These are phyloP conservation scores for Seira ritae DNA, from an alignment of 2,888 invertebrate species.

Conservation along the genomic window DNA sequence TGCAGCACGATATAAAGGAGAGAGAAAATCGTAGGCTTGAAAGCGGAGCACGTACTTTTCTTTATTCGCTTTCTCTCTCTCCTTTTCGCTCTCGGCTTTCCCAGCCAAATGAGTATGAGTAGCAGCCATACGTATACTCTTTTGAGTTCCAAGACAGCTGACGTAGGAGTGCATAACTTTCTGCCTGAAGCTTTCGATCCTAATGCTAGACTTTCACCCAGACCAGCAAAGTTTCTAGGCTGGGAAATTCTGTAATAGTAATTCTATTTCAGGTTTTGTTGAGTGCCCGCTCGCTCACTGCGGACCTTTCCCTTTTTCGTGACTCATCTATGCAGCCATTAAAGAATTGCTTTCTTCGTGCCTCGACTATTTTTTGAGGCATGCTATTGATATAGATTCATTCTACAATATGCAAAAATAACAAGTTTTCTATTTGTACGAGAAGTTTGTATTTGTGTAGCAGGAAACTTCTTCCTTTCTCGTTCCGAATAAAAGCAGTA, in stretches of 20 bases:
- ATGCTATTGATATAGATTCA: no score
- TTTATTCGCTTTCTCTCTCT: no score
- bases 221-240: not conserved
- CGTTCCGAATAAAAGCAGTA: no score
- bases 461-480: no score
- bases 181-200: not conserved
- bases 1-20: no score
- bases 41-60: not conserved
- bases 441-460: no score
- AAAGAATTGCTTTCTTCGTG: not conserved
- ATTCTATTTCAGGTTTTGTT: not conserved
- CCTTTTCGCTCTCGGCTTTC: not conserved
- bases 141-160: not conserved
- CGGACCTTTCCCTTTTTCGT: not conserved
- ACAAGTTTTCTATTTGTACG: no score
- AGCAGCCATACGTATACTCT: no score
- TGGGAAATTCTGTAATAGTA: not conserved
- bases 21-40: not conserved
- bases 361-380: not conserved
- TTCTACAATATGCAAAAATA: no score
- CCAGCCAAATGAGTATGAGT: no score
- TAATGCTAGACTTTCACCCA: constrained; percentile 1
- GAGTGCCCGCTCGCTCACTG: not conserved
- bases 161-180: not conserved
- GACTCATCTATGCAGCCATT: not conserved